Evolutionary conservation across 2,113 vertebrate genomes (phyloP).

Genomic region (Panthera tigris): DNA sequence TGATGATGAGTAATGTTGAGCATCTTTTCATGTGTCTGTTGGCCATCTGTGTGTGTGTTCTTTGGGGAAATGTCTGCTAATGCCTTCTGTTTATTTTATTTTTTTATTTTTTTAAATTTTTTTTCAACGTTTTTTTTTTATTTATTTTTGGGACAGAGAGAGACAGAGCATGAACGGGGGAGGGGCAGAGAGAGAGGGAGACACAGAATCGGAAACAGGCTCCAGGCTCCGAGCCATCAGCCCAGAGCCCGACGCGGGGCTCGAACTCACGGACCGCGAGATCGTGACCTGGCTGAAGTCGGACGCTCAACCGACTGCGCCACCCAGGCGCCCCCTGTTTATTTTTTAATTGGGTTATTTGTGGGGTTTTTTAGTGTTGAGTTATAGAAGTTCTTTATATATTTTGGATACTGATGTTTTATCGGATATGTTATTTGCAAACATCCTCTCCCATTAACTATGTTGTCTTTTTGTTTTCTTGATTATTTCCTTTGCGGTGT

Average conservation of each 20-base stretch:
- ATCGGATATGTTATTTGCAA: neutral
- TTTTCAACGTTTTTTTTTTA: no score
- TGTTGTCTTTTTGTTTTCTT: neutral
- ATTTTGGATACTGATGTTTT: neutral
- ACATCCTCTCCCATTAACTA: neutral
- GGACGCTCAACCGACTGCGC: no score
- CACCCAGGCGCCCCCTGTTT: neutral
- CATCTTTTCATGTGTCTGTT: neutral
- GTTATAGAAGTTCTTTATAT: neutral
- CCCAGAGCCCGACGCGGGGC: no score
- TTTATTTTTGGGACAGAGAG: no score
- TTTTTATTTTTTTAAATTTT: no score
- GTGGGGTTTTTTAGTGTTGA: neutral
- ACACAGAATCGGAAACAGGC: no score
- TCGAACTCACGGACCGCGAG: no score
- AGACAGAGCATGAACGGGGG: no score
- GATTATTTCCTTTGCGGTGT: neutral
- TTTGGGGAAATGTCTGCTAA: neutral
- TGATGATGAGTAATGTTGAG: neutral
- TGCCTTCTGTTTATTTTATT: neutral
- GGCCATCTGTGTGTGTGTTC: neutral
- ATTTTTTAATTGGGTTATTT: neutral
- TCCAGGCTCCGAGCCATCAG: no score
- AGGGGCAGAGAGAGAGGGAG: no score
- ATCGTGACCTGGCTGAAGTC: no score